Evolutionary conservation across 1,140 invertebrate genomes (phyloP), one percentile per base, ranked within the genome.

Genomic region (Musca vetustissima): DNA sequence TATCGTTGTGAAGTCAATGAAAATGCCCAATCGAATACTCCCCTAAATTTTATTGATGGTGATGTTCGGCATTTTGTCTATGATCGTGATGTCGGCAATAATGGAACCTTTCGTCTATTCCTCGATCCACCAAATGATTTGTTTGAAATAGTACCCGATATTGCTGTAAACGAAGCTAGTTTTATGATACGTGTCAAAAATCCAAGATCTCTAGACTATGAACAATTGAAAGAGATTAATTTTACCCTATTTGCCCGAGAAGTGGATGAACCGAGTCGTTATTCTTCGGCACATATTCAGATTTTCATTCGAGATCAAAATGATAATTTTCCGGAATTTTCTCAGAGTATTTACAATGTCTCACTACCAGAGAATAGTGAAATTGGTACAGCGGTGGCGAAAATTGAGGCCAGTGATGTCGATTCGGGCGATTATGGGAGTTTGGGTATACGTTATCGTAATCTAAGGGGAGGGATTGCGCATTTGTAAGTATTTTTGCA

Each of bases 41-140:
- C 96, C 0, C 86, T 97, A 1, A 93, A 91, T 64, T 95, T 98
- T 73, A 85, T 95, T 11, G 89, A 91, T 19, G 89, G 91, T 76
- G 89, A 91, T 75, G 88, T 89, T 13, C 84, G 92, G 64, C 93
- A 95, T 61, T 92, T 95, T 85, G 93, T 97, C 1, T 96, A 88
- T 82, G 95, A 98, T 86, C 91, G 93, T 79, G 96, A 98, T 84
- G 90, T 96, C 89, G 95, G 95, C 24, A 92, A 90, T 70, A 98
- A 98, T 85, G 95, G 95, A 17, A 96, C 94, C 8, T 97, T 98
- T 84, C 87, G 87, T 67, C 84, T 98, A 72, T 91, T 88, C 66
- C 83, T 97, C 43, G 88, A 92, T 78, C 92, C 91, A 25, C 91
- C 92, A 72, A 87, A 89, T 69, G 91, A 91, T 70, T 89, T 94